Evolutionary conservation across 2,888 invertebrate genomes (phyloP).

Genomic region (Tromatobia lineatoria): DNA sequence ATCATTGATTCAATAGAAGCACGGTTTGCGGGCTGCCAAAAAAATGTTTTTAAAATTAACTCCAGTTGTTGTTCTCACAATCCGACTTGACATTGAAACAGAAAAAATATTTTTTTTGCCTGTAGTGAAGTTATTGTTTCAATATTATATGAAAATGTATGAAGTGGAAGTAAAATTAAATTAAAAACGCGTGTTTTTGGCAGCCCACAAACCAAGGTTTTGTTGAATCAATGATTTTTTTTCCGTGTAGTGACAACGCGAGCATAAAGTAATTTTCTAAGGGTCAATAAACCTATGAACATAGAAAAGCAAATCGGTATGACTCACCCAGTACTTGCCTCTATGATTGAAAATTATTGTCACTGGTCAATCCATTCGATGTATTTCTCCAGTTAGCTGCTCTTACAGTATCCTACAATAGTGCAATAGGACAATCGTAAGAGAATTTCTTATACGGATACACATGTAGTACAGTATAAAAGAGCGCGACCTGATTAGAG

Average conservation of each 20-base stretch:
- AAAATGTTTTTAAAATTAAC: no score
- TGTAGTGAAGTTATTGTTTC: no score
- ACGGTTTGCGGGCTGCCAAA: no score
- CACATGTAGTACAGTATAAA: constrained; percentile 8
- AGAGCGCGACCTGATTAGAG: constrained; percentile 62
- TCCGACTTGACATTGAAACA: no score
- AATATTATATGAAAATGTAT: no score
- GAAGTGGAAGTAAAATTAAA: no score
- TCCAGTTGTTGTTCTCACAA: no score
- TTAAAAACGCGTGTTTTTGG: no score
- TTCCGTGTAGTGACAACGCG: background rate
- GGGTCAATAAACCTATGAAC: background rate
- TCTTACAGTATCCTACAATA: background rate
- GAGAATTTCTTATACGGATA: constrained; percentile 27
- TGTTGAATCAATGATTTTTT: no score
- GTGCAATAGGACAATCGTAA: constrained; percentile 11
- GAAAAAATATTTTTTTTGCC: no score
- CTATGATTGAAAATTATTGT: constrained; percentile 49
- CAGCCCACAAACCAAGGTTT: no score
- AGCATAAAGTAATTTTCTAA: background rate
- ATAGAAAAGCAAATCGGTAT: background rate
- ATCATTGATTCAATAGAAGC: no score
- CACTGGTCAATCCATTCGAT: constrained; percentile 24
- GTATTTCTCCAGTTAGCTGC: constrained; percentile 20
- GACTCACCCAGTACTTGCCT: background rate